phyloP scores from a whole-genome alignment of 2,888 invertebrate species.

The Epinotia nisella region DNA sequence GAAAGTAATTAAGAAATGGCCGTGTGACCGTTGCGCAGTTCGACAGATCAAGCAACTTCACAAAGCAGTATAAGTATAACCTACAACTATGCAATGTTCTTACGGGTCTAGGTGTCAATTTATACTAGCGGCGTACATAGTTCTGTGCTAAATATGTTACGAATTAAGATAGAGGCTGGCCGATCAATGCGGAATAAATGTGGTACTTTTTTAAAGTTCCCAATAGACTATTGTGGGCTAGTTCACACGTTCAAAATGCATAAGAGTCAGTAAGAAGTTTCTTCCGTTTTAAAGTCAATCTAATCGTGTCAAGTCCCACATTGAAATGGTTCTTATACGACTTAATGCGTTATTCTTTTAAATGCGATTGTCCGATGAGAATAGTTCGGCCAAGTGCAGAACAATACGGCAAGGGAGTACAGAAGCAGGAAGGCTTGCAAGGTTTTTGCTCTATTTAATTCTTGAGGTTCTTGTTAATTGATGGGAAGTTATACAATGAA shows the following conservation, averaged over 20 bases:
- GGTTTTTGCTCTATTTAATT: slow-evolving; percentile 27
- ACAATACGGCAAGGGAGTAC: slow-evolving; percentile 25
- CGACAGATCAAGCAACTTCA: slow-evolving; percentile 26
- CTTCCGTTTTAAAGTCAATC: slow-evolving; percentile 7
- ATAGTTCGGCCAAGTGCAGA: slow-evolving; percentile 17
- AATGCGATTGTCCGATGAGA: slow-evolving; percentile 26
- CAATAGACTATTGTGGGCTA: slow-evolving; percentile 29
- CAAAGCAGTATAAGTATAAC: slow-evolving; percentile 6
- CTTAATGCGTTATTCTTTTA: slow-evolving; percentile 6
- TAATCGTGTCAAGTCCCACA: background rate
- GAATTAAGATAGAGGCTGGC: slow-evolving; percentile 12
- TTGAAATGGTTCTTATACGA: background rate
- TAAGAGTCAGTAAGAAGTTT: background rate
- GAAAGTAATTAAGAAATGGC: slow-evolving; percentile 52
- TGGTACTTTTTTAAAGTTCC: slow-evolving; percentile 35
- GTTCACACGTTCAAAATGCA: slow-evolving; percentile 3
- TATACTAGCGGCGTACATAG: background rate
- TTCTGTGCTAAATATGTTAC: background rate
- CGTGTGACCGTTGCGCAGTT: slow-evolving; percentile 52
- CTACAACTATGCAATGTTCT: background rate
- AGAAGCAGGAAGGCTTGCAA: slow-evolving; percentile 29
- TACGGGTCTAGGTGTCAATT: background rate
- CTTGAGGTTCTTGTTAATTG: slow-evolving; percentile 11
- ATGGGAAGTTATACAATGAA: slow-evolving; percentile 23
- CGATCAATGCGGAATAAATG: slow-evolving; percentile 30